Evolutionary conservation across 2,797 vertebrate genomes (phyloP).

Genomic region (Gymnocypris eckloni): DNA sequence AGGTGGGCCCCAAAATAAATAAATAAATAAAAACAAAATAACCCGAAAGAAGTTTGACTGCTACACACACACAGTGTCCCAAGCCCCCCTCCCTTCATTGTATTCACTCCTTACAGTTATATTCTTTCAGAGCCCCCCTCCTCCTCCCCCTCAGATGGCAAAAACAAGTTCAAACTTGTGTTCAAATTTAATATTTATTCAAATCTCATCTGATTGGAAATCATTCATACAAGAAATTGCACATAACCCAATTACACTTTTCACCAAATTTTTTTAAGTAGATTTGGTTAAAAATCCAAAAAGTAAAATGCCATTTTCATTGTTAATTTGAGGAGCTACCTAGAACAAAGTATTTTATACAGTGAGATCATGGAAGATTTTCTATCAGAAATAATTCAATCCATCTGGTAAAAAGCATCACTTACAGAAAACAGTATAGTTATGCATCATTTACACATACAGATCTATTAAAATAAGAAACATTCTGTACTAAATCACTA

Average conservation of each 20-base stretch:
- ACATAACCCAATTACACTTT: conserved; percentile 30
- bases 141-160: neutral
- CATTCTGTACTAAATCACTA: neutral
- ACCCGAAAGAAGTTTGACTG: no score
- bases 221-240: conserved; percentile 38
- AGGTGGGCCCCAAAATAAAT: no score
- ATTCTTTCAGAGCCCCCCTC: neutral
- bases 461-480: neutral
- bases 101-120: neutral
- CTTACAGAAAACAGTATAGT: neutral
- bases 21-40: no score
- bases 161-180: neutral
- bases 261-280: conserved; percentile 64
- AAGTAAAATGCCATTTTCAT: conserved; percentile 63
- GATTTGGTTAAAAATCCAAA: conserved; percentile 64
- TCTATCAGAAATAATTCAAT: neutral
- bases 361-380: neutral
- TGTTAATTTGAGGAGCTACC: conserved; percentile 46
- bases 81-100: neutral
- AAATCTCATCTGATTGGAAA: conserved; percentile 38
- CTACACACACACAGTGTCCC: neutral
- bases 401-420: neutral
- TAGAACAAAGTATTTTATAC: neutral
- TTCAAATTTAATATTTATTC: conserved; percentile 49
- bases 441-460: neutral